Evolutionary conservation across 64 coral and sea anemone species (phyloP), one percentile per base, ranked within the genome.

Genomic region (Pachyseris speciosa): DNA sequence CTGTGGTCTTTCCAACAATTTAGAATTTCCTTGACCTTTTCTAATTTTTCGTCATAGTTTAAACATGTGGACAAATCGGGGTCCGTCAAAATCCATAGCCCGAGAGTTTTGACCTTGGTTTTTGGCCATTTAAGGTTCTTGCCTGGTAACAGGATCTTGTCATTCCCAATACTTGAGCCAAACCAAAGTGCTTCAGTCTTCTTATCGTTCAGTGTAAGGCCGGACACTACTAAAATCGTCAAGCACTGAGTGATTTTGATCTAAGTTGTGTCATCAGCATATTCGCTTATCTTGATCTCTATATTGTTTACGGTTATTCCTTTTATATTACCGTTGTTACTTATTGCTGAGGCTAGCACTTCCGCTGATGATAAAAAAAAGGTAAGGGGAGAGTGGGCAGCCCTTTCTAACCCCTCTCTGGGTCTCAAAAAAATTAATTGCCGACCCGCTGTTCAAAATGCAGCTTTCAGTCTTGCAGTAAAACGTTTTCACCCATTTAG

Each of bases 321-420:
- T 38, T 88, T 74, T 12, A 88, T 90, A 9, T 70, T 45, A 40
- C 20, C 28, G 24, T 90, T 50, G 9, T 49, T 52, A 44, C 63
- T 65, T 24, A 90, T 90, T 67, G 52, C 29, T 31, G 19, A 37
- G n/a, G 57, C 87, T 25, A 90, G 49, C 33, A 76, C 45, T 80
- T 90, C 87, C n/a, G 29, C 75, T 47, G 47, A 59, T 7, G 80
- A 7, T 9, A 90, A 63, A 90, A 90, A n/a, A 90, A 15, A 91
- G 12, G 52, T 89, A 84, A 7, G 67, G 89, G 2, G 61, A 81
- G 7, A 81, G 47, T 29, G 89, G 89, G 67, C 89, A 91, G 1
- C 89, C 89, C 83, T 83, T 76, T 41, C 89, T 71, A 41, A 91
- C 89, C 20, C 89, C 89, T 81, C 89, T 69, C 11, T 42, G 41